phyloP scores from a whole-genome alignment of 2,113 vertebrate species.

The Erythrolamprus reginae region DNA sequence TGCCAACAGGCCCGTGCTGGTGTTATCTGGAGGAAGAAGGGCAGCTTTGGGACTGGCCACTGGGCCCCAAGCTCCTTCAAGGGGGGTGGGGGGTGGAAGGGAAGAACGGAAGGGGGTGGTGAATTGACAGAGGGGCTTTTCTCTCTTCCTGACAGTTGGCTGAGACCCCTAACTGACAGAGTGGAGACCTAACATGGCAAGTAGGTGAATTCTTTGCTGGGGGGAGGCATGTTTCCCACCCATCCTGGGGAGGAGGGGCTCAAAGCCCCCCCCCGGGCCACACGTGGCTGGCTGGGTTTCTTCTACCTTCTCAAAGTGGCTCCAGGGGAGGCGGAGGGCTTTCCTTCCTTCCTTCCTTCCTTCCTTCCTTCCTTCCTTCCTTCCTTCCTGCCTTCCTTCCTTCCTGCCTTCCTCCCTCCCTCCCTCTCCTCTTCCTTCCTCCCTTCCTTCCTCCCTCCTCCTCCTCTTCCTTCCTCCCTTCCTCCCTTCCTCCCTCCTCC shows the following conservation, averaged over 20 bases:
- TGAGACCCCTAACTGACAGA: constrained; percentile 28
- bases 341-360: no score
- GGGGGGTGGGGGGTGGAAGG: neutral
- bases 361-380: no score
- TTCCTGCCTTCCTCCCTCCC: no score
- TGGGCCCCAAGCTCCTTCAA: neutral
- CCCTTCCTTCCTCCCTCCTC: no score
- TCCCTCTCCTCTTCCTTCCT: no score
- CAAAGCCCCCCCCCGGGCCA: neutral
- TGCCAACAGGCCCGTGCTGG: neutral
- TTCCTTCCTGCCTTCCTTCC: no score
- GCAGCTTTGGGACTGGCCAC: neutral
- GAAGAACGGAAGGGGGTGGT: neutral
- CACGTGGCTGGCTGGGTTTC: neutral
- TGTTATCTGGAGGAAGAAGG: no score
- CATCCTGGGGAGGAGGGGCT: neutral
- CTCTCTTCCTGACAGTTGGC: constrained; percentile 63
- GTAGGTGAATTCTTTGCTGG: constrained; percentile 53
- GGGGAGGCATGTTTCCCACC: neutral
- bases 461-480: no score
- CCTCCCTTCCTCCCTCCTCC: no score
- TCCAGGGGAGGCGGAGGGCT: neutral
- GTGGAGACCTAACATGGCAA: constrained; percentile 64
- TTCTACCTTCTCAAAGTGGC: neutral
- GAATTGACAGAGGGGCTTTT: no score